Percentiles rank a stretch among this genome's conserved stretches.
These are phyloP conservation scores for Noctua pronuba DNA, from an alignment of 2,888 invertebrate species.

Conservation along the genomic window DNA sequence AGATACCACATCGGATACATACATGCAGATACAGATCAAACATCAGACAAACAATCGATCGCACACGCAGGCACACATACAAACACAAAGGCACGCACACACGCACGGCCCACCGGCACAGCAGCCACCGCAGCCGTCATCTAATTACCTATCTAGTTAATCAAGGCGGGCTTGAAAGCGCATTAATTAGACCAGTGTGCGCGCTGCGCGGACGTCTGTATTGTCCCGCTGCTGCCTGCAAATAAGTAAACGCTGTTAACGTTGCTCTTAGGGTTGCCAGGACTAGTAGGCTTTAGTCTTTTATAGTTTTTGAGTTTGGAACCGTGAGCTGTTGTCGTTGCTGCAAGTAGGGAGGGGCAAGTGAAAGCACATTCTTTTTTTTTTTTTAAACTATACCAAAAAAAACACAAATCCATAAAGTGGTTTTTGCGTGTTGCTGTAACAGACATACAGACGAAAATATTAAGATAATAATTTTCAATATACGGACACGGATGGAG, in stretches of 20 bases:
- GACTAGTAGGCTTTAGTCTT: conserved; percentile 2
- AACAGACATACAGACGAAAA: not conserved
- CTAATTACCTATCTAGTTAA: conserved; percentile 70
- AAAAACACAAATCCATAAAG: not conserved
- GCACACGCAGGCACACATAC: not conserved
- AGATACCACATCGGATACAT: conserved; percentile 6
- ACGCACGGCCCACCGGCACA: conserved; percentile 23
- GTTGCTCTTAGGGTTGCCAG: conserved; percentile 76
- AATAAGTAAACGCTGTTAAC: conserved; percentile 88
- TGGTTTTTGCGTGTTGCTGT: not conserved
- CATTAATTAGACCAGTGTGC: conserved; percentile 82
- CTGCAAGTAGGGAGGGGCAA: not conserved
- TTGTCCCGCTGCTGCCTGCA: conserved; percentile 79
- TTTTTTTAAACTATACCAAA: no score
- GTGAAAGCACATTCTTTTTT: not conserved
- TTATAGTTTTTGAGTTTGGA: not conserved
- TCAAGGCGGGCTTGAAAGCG: conserved; percentile 75
- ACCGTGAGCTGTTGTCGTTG: not conserved
- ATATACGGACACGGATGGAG: not conserved
- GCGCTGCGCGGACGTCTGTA: conserved; percentile 78
- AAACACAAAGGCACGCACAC: conserved; percentile 8
- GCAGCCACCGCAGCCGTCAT: conserved; percentile 65
- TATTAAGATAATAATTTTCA: not conserved
- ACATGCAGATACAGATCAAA: conserved; percentile 1
- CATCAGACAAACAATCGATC: conserved; percentile 27